Evolutionary conservation across 2,113 vertebrate genomes (phyloP), one percentile per base, ranked within the genome.

Genomic region (Ammospiza nelsoni): DNA sequence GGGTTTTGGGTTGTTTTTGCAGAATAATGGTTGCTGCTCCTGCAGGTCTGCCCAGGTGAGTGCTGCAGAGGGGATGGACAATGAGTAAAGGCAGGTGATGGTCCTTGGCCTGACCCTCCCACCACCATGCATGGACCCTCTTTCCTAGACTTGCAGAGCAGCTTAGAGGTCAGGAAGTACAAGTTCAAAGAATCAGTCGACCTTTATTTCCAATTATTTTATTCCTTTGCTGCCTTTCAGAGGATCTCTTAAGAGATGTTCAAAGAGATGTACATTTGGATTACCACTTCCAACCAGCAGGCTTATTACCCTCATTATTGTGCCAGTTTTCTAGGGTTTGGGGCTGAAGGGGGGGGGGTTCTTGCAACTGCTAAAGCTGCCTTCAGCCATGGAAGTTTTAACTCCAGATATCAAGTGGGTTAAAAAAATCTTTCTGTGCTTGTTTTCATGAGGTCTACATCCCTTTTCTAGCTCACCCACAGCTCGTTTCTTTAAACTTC

Each of bases 401-500:
- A 85, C 55, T 63, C 24, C 28, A 62, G 49, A 27, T 62, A 66
- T 63, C 74, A 69, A 71, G 35, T 55, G 33, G 9, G 15, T 74
- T 80, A 77, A 65, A 76, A 89, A 91, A 85, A 39, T 58, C 24
- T 39, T 82, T 66, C 81, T 87, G 24, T 22, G 6, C 27, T 43
- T 66, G 11, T 79, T 85, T 91, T 85, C 48, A 21, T 89, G 65
- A 85, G 55, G n/a, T 59, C n/a, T 65, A 21, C 23, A 24, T 80
- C 39, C 62, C 51, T 92, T 54, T 79, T 62, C 52, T 68, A 68
- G 91, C 28, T 87, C 49, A 69, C 73, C 28, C 25, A 57, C 74
- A 91, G 27, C 57, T 84, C 49, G 57, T 85, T 61, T 94, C 67
- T 91, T 81, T 73, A 87, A 89, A 85, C 71, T 69, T 83, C 54